Evolutionary conservation across 2,888 invertebrate species (phyloP).

Genomic region (Itoplectis maculator): DNA sequence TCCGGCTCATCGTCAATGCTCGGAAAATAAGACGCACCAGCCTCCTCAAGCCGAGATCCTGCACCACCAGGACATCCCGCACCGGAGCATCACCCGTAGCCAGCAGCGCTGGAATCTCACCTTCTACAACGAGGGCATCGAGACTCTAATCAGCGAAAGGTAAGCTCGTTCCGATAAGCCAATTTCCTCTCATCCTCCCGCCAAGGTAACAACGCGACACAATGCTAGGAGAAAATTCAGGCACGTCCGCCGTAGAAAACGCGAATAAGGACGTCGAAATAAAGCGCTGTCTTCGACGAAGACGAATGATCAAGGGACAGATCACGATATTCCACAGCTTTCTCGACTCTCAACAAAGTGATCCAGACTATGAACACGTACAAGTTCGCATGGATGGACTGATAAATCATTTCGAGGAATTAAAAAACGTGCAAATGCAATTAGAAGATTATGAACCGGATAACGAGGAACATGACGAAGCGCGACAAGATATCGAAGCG

Average conservation of each 20-base stretch:
- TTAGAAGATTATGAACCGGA: slow-evolving; percentile 34
- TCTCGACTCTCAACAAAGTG: neutral
- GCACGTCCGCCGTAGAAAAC: neutral
- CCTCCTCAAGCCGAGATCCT: too few species aligned
- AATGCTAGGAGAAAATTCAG: neutral
- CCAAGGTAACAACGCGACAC: neutral
- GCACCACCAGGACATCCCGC: too few species aligned
- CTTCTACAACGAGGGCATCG: neutral
- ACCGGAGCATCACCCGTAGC: neutral
- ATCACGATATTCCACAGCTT: neutral
- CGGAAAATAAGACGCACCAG: too few species aligned
- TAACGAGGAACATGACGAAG: slow-evolving; percentile 16
- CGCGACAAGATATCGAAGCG: slow-evolving; percentile 18
- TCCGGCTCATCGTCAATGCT: neutral
- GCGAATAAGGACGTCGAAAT: neutral
- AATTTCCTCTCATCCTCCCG: slow-evolving; percentile 6
- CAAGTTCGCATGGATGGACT: slow-evolving; percentile 38
- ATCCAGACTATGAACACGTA: slow-evolving; percentile 10
- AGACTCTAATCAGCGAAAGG: slow-evolving; percentile 22
- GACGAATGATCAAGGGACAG: neutral
- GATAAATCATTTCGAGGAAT: slow-evolving; percentile 32
- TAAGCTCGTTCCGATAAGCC: slow-evolving; percentile 38
- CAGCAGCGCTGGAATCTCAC: neutral
- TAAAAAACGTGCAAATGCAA: slow-evolving; percentile 27
- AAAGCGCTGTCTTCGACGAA: neutral